phyloP scores from a whole-genome alignment of 2,797 vertebrate genomes.

The Martes flavigula region DNA sequence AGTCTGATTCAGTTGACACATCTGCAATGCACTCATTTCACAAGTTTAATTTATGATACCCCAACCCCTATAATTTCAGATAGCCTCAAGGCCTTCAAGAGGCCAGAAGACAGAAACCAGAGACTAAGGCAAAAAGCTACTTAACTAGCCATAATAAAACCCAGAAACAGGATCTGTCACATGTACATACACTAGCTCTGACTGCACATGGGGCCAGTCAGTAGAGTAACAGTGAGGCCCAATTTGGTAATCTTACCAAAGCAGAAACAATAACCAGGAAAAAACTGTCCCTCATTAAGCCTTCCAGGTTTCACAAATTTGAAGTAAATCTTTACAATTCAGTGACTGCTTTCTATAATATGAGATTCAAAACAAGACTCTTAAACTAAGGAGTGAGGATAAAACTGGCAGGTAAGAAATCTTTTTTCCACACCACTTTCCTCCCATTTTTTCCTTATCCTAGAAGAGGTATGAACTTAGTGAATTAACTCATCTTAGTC shows the following conservation, averaged over 20 bases:
- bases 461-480: slow-evolving; percentile 2
- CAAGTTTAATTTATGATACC: slow-evolving; percentile 42
- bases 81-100: slow-evolving; percentile 33
- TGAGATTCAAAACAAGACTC: slow-evolving; percentile 37
- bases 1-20: slow-evolving; percentile 20
- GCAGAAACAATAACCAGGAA: neutral
- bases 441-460: neutral
- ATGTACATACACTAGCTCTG: slow-evolving; percentile 6
- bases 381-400: slow-evolving; percentile 23
- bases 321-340: neutral
- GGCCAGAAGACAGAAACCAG: slow-evolving; percentile 50
- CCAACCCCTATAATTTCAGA: slow-evolving; percentile 45
- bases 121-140: slow-evolving; percentile 50
- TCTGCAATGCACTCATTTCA: slow-evolving; percentile 11
- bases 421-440: neutral
- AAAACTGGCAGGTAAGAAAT: neutral
- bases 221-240: neutral
- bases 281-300: neutral
- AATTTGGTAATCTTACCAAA: slow-evolving; percentile 29
- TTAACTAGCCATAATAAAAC: slow-evolving; percentile 53
- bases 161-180: slow-evolving; percentile 47
- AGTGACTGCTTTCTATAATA: neutral
- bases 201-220: neutral
- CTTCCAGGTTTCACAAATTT: slow-evolving; percentile 14
- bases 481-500: slow-evolving; percentile 19